Evolutionary conservation across 2,888 invertebrate species (phyloP), one percentile per base, ranked within the genome.

Genomic region (Melanotus villosus): DNA sequence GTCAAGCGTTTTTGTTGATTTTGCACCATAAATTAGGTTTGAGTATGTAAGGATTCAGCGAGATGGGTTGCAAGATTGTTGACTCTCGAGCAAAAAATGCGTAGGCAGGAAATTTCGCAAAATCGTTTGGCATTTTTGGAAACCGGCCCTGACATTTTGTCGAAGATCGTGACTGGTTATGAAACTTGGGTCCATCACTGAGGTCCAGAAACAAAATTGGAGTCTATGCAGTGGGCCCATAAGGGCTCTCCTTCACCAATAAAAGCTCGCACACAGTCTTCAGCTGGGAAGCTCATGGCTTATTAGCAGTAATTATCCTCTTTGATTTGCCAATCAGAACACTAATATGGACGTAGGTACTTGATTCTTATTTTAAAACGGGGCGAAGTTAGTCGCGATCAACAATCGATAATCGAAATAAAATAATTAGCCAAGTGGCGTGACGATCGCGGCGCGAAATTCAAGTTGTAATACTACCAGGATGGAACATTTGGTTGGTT

Each of bases 121-220:
- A 36, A 36, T n/a, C n/a, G 10, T 36, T 36, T 5, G 36, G 36
- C 3, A 7, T n/a, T n/a, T 36, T n/a, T 9, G n/a, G 36, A 36
- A n/a, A 9, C 36, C 10, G n/a, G 10, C 10, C 36, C 36, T 9
- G n/a, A 36, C 36, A n/a, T 59, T 23, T 45, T 43, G n/a, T 45
- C 10, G 4, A 12, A 19, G 38, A 50, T 70, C 9, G 64, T 70
- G 64, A 70, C 73, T 57, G 70, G 72, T 1, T 72, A 74, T 62
- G 72, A 77, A 75, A 77, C 75, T 50, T 78, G 74, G 73, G 73
- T 77, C 71, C 72, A 73, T 66, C 70, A 74, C 50, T 76, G 73
- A 71, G 16, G 18, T 26, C 50, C 32, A 1, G 16, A 16, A 19
- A 32, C 47, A 47, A 50, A 62, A 34, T 32, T 18, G 30, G 50